A percentile compares a stretch with the other conserved stretches of the same genome.
These are phyloP conservation scores for Camponotus floridanus DNA, from an alignment of 1,140 invertebrate genomes.

Conservation along the genomic window DNA sequence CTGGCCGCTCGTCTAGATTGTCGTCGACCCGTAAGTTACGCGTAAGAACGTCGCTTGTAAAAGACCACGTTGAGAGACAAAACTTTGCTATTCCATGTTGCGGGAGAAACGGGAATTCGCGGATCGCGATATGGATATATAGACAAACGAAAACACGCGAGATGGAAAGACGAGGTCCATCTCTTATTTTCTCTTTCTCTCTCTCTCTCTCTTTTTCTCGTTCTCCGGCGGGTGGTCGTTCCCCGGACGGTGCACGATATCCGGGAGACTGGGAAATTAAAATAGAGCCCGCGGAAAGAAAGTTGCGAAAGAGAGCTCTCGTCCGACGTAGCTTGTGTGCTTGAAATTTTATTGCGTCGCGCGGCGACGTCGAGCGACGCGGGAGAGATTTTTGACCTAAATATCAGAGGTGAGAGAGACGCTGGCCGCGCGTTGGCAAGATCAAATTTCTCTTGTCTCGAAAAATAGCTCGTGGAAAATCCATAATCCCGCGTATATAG, in stretches of 20 bases:
- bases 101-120: neutral
- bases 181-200: neutral
- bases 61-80: conserved; percentile 63
- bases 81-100: conserved; percentile 57
- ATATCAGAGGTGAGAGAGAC: conserved; percentile 71
- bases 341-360: conserved; percentile 75
- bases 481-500: neutral
- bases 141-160: neutral
- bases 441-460: conserved; percentile 53
- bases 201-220: conserved; percentile 31
- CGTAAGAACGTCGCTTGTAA: conserved; percentile 77
- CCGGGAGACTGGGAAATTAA: conserved; percentile 77
- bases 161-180: conserved; percentile 27
- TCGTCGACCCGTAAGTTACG: conserved; percentile 73
- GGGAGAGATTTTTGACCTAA: conserved; percentile 84
- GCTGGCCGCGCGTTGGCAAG: conserved; percentile 48
- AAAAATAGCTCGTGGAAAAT: conserved; percentile 50
- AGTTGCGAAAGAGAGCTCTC: conserved; percentile 68
- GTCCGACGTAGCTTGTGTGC: conserved; percentile 68
- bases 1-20: conserved; percentile 72
- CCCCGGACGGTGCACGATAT: conserved; percentile 67
- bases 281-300: conserved; percentile 78
- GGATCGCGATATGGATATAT: neutral
- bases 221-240: conserved; percentile 72
- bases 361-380: conserved; percentile 73